phyloP scores from a whole-genome alignment of 2,888 invertebrate species.

The Drosophila peninsularis region DNA sequence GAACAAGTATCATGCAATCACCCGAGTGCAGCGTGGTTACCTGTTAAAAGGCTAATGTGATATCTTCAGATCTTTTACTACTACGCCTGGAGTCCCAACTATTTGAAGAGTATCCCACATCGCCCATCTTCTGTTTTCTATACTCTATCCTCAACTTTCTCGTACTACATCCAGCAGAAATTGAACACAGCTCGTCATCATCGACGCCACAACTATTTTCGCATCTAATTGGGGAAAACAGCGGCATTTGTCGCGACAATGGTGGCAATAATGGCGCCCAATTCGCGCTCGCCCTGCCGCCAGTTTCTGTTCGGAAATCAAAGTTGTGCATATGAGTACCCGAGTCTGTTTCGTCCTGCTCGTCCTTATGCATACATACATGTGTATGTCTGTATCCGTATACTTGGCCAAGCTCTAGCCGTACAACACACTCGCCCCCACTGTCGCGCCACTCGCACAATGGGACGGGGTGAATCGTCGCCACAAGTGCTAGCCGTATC shows the following conservation, averaged over 20 bases:
- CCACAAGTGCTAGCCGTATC: slow-evolving; percentile 64
- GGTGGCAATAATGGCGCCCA: slow-evolving; percentile 78
- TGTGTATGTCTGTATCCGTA: slow-evolving; percentile 3
- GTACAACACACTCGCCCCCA: slow-evolving; percentile 53
- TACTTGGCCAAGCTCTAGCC: slow-evolving; percentile 44
- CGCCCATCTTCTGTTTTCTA: too few species aligned
- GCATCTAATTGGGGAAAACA: slow-evolving; percentile 70
- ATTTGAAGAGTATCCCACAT: not conserved
- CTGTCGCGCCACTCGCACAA: slow-evolving; percentile 61
- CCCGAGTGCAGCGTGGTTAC: not conserved
- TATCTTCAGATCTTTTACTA: not conserved
- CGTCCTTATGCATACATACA: slow-evolving; percentile 14
- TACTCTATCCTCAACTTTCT: not conserved
- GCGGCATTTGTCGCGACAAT: slow-evolving; percentile 78
- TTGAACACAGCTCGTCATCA: slow-evolving; percentile 34
- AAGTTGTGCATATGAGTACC: slow-evolving; percentile 60
- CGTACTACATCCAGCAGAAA: slow-evolving; percentile 6
- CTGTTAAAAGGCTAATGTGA: not conserved
- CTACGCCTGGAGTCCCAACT: not conserved
- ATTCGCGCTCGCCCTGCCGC: slow-evolving; percentile 56
- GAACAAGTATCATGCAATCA: not conserved
- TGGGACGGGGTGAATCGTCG: slow-evolving; percentile 63
- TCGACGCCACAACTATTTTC: slow-evolving; percentile 49
- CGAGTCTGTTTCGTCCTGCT: slow-evolving; percentile 59
- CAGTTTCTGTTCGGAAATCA: slow-evolving; percentile 62